These are phyloP conservation scores for Chinchilla lanigera DNA, from an alignment of 2,113 vertebrate species.

Conservation along the genomic window DNA sequence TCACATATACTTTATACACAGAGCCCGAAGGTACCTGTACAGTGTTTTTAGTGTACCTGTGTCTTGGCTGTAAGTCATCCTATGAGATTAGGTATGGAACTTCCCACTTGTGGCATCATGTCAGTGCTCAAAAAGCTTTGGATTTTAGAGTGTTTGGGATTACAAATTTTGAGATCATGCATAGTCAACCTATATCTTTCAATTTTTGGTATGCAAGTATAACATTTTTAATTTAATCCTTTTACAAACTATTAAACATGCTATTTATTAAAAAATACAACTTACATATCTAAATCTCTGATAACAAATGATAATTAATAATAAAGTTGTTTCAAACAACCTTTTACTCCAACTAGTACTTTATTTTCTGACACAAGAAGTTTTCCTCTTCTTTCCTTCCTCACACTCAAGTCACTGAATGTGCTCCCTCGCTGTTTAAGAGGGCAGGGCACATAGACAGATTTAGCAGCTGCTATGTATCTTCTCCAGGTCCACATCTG, in stretches of 20 bases:
- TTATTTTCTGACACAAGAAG: not conserved
- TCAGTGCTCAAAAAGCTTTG: not conserved
- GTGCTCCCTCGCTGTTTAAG: not conserved
- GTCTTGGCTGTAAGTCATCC: not conserved
- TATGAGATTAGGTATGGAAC: not conserved
- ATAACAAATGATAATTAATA: not conserved
- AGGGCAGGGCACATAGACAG: not conserved
- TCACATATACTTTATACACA: not conserved
- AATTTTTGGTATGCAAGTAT: constrained; percentile 16
- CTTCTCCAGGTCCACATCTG: too few species aligned
- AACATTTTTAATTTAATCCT: not conserved
- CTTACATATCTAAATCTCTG: not conserved
- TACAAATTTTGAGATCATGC: not conserved
- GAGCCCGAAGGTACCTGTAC: not conserved
- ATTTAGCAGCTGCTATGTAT: not conserved
- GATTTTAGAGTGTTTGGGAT: not conserved
- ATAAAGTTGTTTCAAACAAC: not conserved
- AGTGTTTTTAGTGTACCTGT: not conserved
- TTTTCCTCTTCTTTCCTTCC: not conserved
- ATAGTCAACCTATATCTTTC: not conserved
- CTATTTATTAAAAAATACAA: not conserved
- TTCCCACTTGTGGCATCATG: not conserved
- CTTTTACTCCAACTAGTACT: not conserved
- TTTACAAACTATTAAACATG: not conserved
- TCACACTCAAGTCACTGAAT: not conserved